These are phyloP conservation scores for Pentalonia nigronervosa DNA, from an alignment of 1,140 invertebrate species.

Conservation along the genomic window DNA sequence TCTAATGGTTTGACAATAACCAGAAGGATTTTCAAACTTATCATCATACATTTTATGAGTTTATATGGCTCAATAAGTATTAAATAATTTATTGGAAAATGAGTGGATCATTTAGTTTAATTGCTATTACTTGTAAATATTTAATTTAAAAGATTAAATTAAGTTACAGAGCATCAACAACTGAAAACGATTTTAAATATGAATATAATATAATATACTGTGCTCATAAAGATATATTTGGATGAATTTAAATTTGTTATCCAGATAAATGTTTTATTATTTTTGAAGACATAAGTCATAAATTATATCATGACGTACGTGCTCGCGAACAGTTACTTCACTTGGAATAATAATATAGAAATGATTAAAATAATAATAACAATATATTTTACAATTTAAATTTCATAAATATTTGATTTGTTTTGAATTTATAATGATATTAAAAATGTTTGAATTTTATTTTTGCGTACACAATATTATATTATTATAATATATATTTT, in stretches of 20 bases:
- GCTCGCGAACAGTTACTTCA: background rate
- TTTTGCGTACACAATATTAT: background rate
- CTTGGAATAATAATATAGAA: background rate
- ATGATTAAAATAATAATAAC: background rate
- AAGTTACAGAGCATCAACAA: background rate
- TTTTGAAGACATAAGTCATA: background rate
- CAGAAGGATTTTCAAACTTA: background rate
- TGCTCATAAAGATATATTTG: background rate
- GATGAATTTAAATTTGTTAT: background rate
- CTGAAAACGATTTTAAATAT: background rate
- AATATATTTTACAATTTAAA: background rate
- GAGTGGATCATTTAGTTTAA: background rate
- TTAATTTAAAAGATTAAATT: background rate
- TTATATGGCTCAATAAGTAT: background rate
- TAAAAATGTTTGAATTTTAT: background rate
- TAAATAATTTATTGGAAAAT: background rate
- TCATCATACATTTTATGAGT: background rate
- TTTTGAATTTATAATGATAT: background rate
- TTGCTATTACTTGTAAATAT: background rate
- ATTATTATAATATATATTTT: background rate
- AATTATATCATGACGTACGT: background rate
- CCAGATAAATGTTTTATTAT: background rate
- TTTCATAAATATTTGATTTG: slow-evolving; percentile 8
- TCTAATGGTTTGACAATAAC: background rate
- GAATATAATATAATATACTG: background rate